Evolutionary conservation across 2,888 invertebrate genomes (phyloP).

Genomic region (Nematopogon swammerdamellus): DNA sequence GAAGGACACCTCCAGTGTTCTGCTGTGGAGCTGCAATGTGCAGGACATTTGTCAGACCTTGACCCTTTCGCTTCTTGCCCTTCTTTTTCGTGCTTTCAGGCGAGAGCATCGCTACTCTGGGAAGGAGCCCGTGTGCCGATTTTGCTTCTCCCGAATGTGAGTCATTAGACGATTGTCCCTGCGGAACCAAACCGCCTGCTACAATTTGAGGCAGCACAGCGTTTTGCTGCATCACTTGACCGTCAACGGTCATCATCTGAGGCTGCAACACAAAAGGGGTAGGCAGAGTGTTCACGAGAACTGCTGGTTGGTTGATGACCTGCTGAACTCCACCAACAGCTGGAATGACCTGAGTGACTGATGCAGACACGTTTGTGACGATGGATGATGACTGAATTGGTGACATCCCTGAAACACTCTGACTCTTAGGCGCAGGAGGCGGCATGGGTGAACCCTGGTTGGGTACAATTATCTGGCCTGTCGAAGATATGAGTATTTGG

Average conservation of each 20-base stretch:
- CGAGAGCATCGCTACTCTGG: conserved; percentile 55
- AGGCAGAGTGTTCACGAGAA: conserved; percentile 76
- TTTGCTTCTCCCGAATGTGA: conserved; percentile 54
- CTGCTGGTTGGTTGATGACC: conserved; percentile 71
- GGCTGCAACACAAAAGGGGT: conserved; percentile 78
- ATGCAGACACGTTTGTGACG: conserved; percentile 62
- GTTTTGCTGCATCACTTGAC: conserved; percentile 65
- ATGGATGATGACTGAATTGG: conserved; percentile 60
- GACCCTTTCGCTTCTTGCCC: conserved; percentile 71
- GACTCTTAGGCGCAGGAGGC: conserved; percentile 59
- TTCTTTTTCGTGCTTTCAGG: conserved; percentile 67
- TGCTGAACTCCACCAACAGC: conserved; percentile 62
- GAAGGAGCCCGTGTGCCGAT: conserved; percentile 33
- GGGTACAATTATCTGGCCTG: conserved; percentile 70
- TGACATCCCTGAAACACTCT: conserved; percentile 50
- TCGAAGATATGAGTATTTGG: conserved; percentile 73
- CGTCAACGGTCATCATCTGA: conserved; percentile 73
- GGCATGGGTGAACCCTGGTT: conserved; percentile 58
- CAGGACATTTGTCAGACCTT: conserved; percentile 68
- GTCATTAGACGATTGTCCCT: conserved; percentile 42
- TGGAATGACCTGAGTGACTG: conserved; percentile 63
- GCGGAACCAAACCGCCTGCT: conserved; percentile 61
- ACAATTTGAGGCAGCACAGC: conserved; percentile 68
- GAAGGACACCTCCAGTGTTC: conserved; percentile 61
- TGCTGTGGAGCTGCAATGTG: conserved; percentile 67